Conservation (phyloP, 2,888 invertebrate species). For the Tetragonula carbonaria region DNA sequence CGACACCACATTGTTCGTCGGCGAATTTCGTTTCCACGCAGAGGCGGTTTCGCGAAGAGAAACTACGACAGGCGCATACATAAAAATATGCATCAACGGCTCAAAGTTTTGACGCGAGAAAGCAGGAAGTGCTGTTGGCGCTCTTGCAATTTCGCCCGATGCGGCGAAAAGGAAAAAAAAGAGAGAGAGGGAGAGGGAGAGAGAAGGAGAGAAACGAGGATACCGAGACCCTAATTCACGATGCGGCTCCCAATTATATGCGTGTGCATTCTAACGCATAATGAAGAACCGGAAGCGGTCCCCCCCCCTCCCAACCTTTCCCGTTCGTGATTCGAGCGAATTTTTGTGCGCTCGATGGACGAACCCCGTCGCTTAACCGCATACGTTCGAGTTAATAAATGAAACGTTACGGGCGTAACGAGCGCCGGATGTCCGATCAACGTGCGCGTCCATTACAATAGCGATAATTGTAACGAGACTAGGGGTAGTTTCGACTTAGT, state of each 20-base stretch:
- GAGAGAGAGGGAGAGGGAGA: conserved; percentile 19
- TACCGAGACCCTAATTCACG: conserved; percentile 61
- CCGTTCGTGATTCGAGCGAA: conserved; percentile 64
- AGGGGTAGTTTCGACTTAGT: conserved; percentile 7
- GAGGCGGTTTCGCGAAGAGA: neutral
- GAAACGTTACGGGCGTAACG: conserved; percentile 49
- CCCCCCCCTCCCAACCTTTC: conserved; percentile 24
- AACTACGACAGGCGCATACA: neutral
- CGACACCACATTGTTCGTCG: neutral
- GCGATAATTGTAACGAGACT: conserved; percentile 5
- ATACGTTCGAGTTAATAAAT: conserved; percentile 52
- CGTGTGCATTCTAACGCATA: conserved; percentile 71
- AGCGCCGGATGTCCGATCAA: conserved; percentile 48
- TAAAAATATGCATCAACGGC: neutral
- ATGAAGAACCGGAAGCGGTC: conserved; percentile 66
- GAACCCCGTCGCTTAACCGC: conserved; percentile 40
- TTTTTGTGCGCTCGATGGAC: conserved; percentile 51
- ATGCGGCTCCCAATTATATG: conserved; percentile 67
- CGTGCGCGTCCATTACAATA: conserved; percentile 21
- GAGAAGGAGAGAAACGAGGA: conserved; percentile 46
- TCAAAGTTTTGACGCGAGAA: neutral
- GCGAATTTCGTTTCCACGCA: neutral
- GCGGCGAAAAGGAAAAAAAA: neutral
- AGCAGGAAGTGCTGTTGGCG: neutral
- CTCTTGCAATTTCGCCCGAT: neutral